Evolutionary conservation across 1,140 invertebrate species (phyloP).

Genomic region (Drosophila baimaii): DNA sequence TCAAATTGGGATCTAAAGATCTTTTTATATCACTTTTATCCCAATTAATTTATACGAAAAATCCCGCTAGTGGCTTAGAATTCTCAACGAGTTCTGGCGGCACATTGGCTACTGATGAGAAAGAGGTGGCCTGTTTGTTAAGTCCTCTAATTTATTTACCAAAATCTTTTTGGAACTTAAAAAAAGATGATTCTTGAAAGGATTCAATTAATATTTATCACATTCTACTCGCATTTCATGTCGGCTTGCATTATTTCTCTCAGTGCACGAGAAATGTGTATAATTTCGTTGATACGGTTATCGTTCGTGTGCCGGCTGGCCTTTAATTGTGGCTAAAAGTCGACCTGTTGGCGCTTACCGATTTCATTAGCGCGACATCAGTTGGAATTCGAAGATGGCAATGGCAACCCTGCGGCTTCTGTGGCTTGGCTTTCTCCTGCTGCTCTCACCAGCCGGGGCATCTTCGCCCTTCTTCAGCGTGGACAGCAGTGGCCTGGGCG

Average conservation of each 20-base stretch:
- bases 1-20: too few relatives aligned
- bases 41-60: too few relatives aligned
- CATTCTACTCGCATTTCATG: not conserved
- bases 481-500: slow-evolving; percentile 75
- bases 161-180: too few relatives aligned
- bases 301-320: slow-evolving; percentile 8
- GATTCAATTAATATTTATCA: too few relatives aligned
- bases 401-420: not conserved
- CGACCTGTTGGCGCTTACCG: not conserved
- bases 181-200: too few relatives aligned
- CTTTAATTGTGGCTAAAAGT: slow-evolving; percentile 26
- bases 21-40: too few relatives aligned
- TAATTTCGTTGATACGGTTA: slow-evolving; percentile 26
- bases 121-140: too few relatives aligned
- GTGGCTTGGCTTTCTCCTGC: not conserved
- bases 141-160: too few relatives aligned
- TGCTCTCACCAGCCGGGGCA: not conserved
- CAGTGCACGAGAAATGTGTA: slow-evolving; percentile 6
- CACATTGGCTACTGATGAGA: too few relatives aligned
- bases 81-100: too few relatives aligned
- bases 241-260: not conserved
- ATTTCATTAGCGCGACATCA: slow-evolving; percentile 10
- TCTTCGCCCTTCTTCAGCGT: slow-evolving; percentile 5
- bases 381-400: slow-evolving; percentile 33
- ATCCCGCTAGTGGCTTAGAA: too few relatives aligned